Base-by-base conservation (phyloP, 1,140 invertebrate species). In the Ganaspis sp. region DNA sequence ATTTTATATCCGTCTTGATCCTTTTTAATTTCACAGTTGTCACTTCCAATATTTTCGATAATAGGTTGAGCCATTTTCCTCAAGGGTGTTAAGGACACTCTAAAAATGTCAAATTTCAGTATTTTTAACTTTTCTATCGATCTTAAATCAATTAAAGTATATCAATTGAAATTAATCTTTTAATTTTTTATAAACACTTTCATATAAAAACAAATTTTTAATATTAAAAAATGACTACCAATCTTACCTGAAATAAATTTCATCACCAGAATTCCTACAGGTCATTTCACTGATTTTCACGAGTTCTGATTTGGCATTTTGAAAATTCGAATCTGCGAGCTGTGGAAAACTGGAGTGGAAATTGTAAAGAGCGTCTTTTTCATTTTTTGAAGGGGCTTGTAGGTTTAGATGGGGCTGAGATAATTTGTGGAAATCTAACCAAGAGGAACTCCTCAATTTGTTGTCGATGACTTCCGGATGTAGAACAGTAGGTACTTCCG, bases 221-320 rank as follows among this genome's bases (percentile, higher is more conserved):
- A 72, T 42, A 76, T 69, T 40, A 69, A 42, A 71, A 58, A 42
- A 77, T 17, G 21, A 38, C 11, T 29, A n/a, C n/a, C n/a, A n/a
- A n/a, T 45, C 15, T n/a, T 85, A 86, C 85, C 83, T 77, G 77
- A 88, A 89, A 75, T 84, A 88, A 34, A 85, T 64, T 23, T 83
- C 83, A 8, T 83, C 72, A 2, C 78, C 83, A 37, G 72, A 71
- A 80, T 88, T 86, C 26, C 82, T 81, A 69, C 88, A 89, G 15
- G 83, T 80, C 85, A 87, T 86, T n/a, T 85, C 85, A 38, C 73
- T 80, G 1, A 85, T 49, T 38, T 23, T 72, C 21, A 78, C 69
- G 42, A 42, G 69, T 69, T 58, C 49, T 45, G 69, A 74, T 15
- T 19, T 29, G 0, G 42, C 29, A 72, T 69, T n/a, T 12, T 74